phyloP scores from a whole-genome alignment of 2,113 vertebrate species.

The Platysteira castanea region DNA sequence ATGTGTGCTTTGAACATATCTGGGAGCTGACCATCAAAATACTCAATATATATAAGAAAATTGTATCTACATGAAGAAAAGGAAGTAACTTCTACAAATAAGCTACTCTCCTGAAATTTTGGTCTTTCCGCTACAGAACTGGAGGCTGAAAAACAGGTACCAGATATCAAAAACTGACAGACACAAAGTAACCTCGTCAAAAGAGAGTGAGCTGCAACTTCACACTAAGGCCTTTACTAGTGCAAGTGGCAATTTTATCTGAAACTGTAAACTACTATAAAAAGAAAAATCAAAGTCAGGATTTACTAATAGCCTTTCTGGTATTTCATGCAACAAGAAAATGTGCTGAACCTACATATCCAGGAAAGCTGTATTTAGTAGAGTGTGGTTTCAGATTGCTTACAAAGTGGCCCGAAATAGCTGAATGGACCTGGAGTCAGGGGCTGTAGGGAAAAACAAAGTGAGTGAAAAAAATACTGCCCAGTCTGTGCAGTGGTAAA shows the following conservation, averaged over 20 bases:
- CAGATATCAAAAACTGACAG: neutral
- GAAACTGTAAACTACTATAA: neutral
- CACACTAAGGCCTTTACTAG: neutral
- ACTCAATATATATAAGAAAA: neutral
- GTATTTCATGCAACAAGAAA: neutral
- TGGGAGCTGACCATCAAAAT: neutral
- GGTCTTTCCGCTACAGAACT: neutral
- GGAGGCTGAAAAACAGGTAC: neutral
- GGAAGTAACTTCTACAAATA: neutral
- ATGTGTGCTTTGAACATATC: neutral
- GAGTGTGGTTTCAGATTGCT: neutral
- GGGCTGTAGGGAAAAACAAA: neutral
- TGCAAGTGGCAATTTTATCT: neutral
- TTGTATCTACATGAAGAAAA: neutral
- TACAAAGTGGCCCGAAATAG: neutral
- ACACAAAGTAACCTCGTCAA: neutral
- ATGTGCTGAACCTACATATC: neutral
- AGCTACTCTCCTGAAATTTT: neutral
- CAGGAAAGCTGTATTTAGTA: neutral
- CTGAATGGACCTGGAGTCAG: neutral
- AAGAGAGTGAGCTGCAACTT: neutral
- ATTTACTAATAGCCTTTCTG: neutral
- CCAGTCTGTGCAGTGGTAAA: fast-evolving
- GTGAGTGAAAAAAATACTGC: neutral
- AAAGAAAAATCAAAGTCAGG: neutral